Conservation (phyloP, 2,113 vertebrate genomes). For the Thryonomys swinderianus region DNA sequence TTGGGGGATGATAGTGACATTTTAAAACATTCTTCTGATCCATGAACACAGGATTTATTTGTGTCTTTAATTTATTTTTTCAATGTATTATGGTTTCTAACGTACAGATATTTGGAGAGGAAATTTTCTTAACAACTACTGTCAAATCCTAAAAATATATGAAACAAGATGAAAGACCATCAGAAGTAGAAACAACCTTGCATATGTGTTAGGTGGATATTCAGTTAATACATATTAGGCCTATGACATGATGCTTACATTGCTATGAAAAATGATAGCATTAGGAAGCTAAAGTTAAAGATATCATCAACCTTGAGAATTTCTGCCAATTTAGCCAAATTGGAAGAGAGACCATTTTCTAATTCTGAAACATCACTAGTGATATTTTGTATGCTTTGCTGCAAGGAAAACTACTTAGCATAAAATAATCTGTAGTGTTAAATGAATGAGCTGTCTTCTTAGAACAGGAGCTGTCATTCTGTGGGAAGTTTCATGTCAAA, state of each 20-base stretch:
- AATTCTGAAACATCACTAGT: neutral
- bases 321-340: neutral
- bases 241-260: neutral
- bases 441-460: slow-evolving; percentile 25
- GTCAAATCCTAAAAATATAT: neutral
- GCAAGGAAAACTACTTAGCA: neutral
- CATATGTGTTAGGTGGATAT: neutral
- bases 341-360: neutral
- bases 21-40: neutral
- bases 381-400: slow-evolving; percentile 14
- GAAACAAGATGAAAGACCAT: neutral
- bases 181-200: neutral
- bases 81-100: neutral
- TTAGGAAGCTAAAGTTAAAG: neutral
- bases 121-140: neutral
- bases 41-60: neutral
- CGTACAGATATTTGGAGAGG: neutral
- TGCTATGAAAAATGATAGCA: neutral
- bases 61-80: neutral
- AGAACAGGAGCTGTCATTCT: slow-evolving; percentile 30
- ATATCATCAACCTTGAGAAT: neutral
- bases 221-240: neutral
- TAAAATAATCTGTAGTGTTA: neutral
- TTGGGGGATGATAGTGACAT: neutral
- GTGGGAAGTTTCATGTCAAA: neutral